Conservation (phyloP, 1,140 invertebrate species). For the Harpegnathos saltator region DNA sequence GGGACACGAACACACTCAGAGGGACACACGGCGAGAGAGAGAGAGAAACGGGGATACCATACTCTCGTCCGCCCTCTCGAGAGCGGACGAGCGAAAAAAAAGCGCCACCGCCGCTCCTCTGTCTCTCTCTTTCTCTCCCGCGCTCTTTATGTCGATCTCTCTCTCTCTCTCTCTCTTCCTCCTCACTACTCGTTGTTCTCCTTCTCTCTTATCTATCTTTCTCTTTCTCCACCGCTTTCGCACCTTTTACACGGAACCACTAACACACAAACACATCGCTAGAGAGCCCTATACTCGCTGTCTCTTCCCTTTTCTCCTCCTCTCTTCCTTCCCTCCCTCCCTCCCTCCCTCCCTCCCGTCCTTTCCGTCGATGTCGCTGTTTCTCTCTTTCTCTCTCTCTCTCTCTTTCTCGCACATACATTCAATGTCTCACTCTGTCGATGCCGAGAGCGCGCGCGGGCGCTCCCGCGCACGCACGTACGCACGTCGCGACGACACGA, state of each 20-base stretch:
- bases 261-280: slow-evolving; percentile 49
- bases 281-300: slow-evolving; percentile 42
- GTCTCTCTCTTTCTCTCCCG: slow-evolving; percentile 29
- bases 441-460: slow-evolving; percentile 57
- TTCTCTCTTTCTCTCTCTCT: not conserved
- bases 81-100: slow-evolving; percentile 44
- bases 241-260: slow-evolving; percentile 64
- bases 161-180: not conserved
- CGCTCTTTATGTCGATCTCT: not conserved
- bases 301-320: not conserved
- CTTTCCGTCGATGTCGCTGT: slow-evolving; percentile 8
- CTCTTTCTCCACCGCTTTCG: slow-evolving; percentile 36
- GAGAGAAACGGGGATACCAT: slow-evolving; percentile 13
- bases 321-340: too few relatives aligned
- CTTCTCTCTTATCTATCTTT: slow-evolving; percentile 20
- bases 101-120: slow-evolving; percentile 35
- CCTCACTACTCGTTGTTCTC: slow-evolving; percentile 12
- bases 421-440: slow-evolving; percentile 48
- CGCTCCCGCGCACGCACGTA: slow-evolving; percentile 53
- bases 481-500: slow-evolving; percentile 45
- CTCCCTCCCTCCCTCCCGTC: too few relatives aligned
- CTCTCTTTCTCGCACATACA: slow-evolving; percentile 35
- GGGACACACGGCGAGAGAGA: slow-evolving; percentile 8
- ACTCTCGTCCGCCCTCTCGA: slow-evolving; percentile 45
- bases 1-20: slow-evolving; percentile 36